phyloP scores from a whole-genome alignment of 2,113 vertebrate species.

The Struthidea cinerea region DNA sequence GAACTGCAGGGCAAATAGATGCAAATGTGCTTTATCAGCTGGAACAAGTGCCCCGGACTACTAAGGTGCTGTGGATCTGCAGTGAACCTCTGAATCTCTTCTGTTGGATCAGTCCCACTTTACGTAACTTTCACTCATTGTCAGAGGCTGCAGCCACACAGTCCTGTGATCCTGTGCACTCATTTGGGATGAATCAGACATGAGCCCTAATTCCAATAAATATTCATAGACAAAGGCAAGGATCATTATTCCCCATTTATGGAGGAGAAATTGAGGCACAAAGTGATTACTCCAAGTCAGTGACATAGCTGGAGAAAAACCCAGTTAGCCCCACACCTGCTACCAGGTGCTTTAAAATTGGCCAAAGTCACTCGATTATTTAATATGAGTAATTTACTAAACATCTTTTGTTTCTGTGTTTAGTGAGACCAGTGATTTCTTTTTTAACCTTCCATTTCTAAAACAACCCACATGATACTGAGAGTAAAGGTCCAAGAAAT shows the following conservation, averaged over 20 bases:
- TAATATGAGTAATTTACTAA: background rate
- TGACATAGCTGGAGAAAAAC: background rate
- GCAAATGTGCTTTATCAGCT: slow-evolving; percentile 8
- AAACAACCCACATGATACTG: background rate
- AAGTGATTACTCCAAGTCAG: slow-evolving; percentile 43
- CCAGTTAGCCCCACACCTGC: background rate
- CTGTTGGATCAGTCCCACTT: background rate
- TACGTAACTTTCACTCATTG: background rate
- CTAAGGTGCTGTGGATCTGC: background rate
- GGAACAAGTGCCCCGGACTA: background rate
- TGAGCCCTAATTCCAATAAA: slow-evolving; percentile 24
- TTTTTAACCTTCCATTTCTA: background rate
- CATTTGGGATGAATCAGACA: background rate
- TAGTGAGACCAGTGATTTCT: background rate
- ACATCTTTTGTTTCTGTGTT: background rate
- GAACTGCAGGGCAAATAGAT: background rate
- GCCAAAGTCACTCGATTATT: background rate
- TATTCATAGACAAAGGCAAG: slow-evolving; percentile 39
- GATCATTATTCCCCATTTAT: slow-evolving; percentile 10
- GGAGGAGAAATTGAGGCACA: slow-evolving; percentile 49
- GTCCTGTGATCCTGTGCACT: background rate
- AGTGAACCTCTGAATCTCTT: background rate
- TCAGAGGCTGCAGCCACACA: background rate
- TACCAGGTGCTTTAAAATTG: slow-evolving; percentile 11
- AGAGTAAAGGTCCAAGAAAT: slow-evolving; percentile 13